phyloP scores from a whole-genome alignment of 2,888 invertebrate genomes.

The Laothoe populi region DNA sequence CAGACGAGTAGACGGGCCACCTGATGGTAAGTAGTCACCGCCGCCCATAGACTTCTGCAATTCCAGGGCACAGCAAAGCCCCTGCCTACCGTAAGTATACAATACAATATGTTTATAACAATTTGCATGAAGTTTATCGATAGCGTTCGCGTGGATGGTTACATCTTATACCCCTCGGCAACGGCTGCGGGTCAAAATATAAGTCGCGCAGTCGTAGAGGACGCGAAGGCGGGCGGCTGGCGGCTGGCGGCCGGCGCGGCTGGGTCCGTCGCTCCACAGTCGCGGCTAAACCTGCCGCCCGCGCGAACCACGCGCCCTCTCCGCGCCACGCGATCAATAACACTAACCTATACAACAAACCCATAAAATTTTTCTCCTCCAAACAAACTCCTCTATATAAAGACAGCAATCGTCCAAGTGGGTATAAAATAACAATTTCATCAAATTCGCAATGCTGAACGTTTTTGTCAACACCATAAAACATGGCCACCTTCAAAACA shows the following conservation, averaged over 20 bases:
- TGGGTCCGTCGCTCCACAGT: slow-evolving; percentile 65
- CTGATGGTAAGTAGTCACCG: no score
- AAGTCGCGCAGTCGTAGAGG: slow-evolving; percentile 66
- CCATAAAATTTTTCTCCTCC: slow-evolving; percentile 35
- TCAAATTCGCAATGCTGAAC: slow-evolving; percentile 54
- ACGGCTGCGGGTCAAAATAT: slow-evolving; percentile 64
- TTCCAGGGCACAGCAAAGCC: no score
- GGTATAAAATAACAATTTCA: slow-evolving; percentile 37
- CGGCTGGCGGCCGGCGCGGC: slow-evolving; percentile 47
- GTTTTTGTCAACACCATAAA: slow-evolving; percentile 53
- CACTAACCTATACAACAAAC: slow-evolving; percentile 50
- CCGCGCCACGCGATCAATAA: slow-evolving; percentile 70
- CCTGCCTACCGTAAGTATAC: no score
- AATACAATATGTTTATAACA: background rate
- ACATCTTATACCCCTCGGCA: slow-evolving; percentile 54
- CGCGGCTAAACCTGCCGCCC: slow-evolving; percentile 80
- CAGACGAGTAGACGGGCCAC: no score
- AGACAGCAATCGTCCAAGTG: slow-evolving; percentile 31
- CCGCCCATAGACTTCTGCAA: no score
- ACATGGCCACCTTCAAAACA: slow-evolving; percentile 69
- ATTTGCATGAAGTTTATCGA: slow-evolving; percentile 49
- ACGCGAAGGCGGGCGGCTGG: slow-evolving; percentile 44
- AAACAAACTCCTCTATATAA: slow-evolving; percentile 28
- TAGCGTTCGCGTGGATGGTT: slow-evolving; percentile 58
- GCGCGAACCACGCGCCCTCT: slow-evolving; percentile 64